Percentiles rank a stretch among this genome's conserved stretches.
These are phyloP conservation scores for Torymus texanus DNA, from an alignment of 2,888 invertebrate species.

Conservation along the genomic window DNA sequence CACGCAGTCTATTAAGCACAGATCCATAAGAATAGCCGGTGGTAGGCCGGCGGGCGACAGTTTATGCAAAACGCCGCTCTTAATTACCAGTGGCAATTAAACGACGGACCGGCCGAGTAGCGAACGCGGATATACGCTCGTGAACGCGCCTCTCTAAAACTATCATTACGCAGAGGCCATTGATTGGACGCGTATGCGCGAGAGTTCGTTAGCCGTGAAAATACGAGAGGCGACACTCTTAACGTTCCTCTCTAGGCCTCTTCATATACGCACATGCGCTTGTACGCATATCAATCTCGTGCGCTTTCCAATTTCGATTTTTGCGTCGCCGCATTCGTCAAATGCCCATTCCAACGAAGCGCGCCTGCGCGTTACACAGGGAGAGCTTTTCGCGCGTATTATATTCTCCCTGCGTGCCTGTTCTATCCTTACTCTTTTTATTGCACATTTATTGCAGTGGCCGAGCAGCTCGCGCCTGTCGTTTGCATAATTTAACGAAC, in stretches of 20 bases:
- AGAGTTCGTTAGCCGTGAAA: conserved; percentile 36
- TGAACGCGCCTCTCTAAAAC: conserved; percentile 34
- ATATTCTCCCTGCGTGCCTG: neutral
- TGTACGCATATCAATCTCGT: neutral
- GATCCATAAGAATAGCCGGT: conserved; percentile 22
- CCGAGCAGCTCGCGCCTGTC: conserved; percentile 9
- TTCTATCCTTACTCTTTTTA: conserved; percentile 23
- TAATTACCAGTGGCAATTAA: conserved; percentile 46
- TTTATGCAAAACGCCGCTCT: conserved; percentile 36
- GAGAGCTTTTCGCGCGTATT: conserved; percentile 17
- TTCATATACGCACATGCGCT: neutral
- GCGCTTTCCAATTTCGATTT: conserved; percentile 36
- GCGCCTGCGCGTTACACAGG: neutral
- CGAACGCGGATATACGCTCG: neutral
- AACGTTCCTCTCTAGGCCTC: conserved; percentile 19
- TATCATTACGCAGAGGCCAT: conserved; percentile 28
- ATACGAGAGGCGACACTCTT: conserved; percentile 17
- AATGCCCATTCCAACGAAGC: neutral
- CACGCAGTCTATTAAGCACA: conserved; percentile 21
- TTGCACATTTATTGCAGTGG: neutral
- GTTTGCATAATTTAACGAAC: conserved; percentile 54
- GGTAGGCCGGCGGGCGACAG: conserved; percentile 9
- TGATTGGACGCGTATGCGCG: conserved; percentile 14
- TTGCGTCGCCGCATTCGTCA: conserved; percentile 10
- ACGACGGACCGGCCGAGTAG: neutral